Base-by-base conservation (phyloP, 2,888 invertebrate genomes). In the Hoplodrina ambigua region DNA sequence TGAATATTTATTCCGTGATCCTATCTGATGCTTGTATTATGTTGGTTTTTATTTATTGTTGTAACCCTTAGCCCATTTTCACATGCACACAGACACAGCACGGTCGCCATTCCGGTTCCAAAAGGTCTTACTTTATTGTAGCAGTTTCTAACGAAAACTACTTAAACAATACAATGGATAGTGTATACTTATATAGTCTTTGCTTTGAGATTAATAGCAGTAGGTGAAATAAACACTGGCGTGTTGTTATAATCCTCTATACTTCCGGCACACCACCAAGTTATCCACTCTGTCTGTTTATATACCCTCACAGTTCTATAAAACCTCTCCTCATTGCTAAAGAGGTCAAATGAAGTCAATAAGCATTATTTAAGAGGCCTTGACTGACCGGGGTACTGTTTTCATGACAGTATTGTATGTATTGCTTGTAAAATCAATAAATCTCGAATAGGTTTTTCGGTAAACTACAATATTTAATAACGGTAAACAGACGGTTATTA, bases 281-380 rank as follows among this genome's bases (percentile, higher is more conserved):
- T 19, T n/a, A 4, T 46, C 6, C 10, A n/a, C 10, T 37, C 37
- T 25, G n/a, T n/a, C 20, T 37, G 10, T 17, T 33, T 33, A 30
- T 30, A 41, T n/a, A 25, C 4, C 20, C 5, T 3, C 41, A 15
- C 37, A 49, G 25, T 25, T 54, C 37, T 11, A 25, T 41, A 25
- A 50, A 57, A 41, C 11, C 8, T 46, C 13, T 53, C 72, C 44
- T 41, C 30, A 30, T n/a, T 72, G 13, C 7, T 13, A 5, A 10
- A 41, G 15, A 73, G 72, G 73, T 66, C 30, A 72, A 72, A 8
- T 53, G 53, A 58, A 49, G 53, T 65, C 66, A 72, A 72, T 44
- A 58, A n/a, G 73, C 17, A 37, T 44, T 52, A 50, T 50, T 46
- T 52, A n/a, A 13, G 33, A 30, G 15, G 10, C n/a, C 30, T 17